A percentile compares a stretch with the other conserved stretches of the same genome.
These are phyloP conservation scores for Oncorhynchus tshawytscha DNA, from an alignment of 2,113 vertebrate species.

Conservation along the genomic window DNA sequence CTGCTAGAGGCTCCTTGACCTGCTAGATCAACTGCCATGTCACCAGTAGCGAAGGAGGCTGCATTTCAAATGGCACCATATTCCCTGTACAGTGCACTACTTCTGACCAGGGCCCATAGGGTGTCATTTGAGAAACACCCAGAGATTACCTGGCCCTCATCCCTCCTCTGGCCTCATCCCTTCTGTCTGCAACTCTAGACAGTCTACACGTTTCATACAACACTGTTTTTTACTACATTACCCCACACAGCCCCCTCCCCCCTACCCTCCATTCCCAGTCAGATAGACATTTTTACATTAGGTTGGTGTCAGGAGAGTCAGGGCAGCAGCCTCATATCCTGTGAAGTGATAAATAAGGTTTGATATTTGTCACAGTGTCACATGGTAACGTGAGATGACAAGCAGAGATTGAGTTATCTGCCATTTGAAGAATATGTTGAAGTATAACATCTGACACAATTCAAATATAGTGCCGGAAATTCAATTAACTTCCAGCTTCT, in stretches of 20 bases:
- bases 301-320: conserved; percentile 69
- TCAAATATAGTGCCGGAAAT: conserved; percentile 86
- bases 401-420: conserved; percentile 82
- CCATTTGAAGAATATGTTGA: conserved; percentile 82
- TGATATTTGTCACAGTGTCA: conserved; percentile 79
- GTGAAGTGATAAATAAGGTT: conserved; percentile 83
- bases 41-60: conserved; percentile 59
- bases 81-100: too few relatives aligned
- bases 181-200: conserved; percentile 72
- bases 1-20: conserved; percentile 79
- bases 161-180: conserved; percentile 62
- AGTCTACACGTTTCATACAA: conserved; percentile 70
- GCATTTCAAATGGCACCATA: not conserved
- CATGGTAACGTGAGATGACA: conserved; percentile 75
- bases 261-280: conserved; percentile 45
- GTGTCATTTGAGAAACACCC: too few relatives aligned
- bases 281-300: conserved; percentile 83
- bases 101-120: too few relatives aligned
- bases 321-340: conserved; percentile 73
- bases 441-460: conserved; percentile 84
- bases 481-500: conserved; percentile 83
- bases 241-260: conserved; percentile 40
- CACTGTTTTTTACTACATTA: conserved; percentile 77
- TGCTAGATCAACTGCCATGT: conserved; percentile 75
- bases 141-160: conserved; percentile 62